phyloP scores from a whole-genome alignment of 2,113 vertebrate species.

The Connochaetes taurinus region DNA sequence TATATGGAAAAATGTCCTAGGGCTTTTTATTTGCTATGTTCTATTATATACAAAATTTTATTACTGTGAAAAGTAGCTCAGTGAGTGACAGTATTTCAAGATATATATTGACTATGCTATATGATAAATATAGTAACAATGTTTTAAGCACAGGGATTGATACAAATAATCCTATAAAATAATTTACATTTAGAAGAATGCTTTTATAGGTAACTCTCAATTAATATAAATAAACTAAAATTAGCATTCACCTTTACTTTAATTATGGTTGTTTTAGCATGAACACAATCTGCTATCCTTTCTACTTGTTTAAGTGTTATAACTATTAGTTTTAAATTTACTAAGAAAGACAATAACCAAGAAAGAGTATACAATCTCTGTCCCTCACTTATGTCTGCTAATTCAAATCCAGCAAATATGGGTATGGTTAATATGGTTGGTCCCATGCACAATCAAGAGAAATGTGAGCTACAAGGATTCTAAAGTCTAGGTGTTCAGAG shows the following conservation, averaged over 20 bases:
- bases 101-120: not conserved
- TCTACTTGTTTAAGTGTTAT: not conserved
- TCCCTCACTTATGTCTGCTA: not conserved
- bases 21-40: not conserved
- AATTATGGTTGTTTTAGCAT: not conserved
- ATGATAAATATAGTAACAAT: not conserved
- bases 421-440: not conserved
- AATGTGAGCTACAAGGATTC: not conserved
- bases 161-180: not conserved
- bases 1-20: not conserved
- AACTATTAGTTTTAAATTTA: not conserved
- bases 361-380: not conserved
- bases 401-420: not conserved
- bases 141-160: not conserved
- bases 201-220: not conserved
- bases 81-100: not conserved
- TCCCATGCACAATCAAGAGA: not conserved
- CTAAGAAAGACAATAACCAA: not conserved
- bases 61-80: not conserved
- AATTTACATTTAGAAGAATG: not conserved
- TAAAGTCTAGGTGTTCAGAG: not conserved
- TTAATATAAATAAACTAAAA: not conserved
- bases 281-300: not conserved
- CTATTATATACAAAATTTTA: not conserved
- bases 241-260: not conserved